Evolutionary conservation across 2,113 vertebrate species (phyloP).

Genomic region (Dendropsophus ebraccatus): DNA sequence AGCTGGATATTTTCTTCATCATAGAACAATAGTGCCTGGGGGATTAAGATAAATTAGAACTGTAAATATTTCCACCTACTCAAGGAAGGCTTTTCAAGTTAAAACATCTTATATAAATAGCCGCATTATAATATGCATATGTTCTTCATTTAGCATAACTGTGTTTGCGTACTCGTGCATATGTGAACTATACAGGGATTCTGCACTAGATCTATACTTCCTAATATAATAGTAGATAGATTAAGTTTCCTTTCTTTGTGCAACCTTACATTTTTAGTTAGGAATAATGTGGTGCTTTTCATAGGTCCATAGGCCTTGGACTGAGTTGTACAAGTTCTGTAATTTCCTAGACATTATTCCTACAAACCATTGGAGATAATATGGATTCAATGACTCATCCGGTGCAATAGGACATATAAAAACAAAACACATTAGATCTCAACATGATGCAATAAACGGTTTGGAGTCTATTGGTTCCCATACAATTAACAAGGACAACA

Average conservation of each 20-base stretch:
- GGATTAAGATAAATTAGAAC: slow-evolving; percentile 45
- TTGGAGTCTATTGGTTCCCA: not conserved
- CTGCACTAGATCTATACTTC: not conserved
- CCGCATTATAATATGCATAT: slow-evolving; percentile 36
- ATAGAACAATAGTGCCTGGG: slow-evolving; percentile 50
- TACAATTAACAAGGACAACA: not conserved
- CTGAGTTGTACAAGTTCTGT: too few relatives aligned
- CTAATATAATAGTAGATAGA: not conserved
- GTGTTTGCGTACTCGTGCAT: not conserved
- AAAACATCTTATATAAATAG: slow-evolving; percentile 40
- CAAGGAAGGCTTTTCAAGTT: slow-evolving; percentile 43
- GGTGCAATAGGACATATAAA: not conserved
- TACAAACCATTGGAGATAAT: not conserved
- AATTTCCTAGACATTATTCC: not conserved
- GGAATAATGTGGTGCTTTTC: not conserved
- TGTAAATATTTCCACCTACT: slow-evolving; percentile 53
- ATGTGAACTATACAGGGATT: not conserved
- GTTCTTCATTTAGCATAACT: slow-evolving; percentile 42
- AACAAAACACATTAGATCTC: not conserved
- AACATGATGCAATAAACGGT: not conserved
- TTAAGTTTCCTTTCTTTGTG: not conserved
- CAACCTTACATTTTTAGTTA: not conserved
- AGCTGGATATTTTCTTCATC: slow-evolving; percentile 37
- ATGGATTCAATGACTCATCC: not conserved
- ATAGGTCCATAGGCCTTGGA: not conserved